Evolutionary conservation across 2,113 vertebrate species (phyloP).

Genomic region (Antennarius striatus): DNA sequence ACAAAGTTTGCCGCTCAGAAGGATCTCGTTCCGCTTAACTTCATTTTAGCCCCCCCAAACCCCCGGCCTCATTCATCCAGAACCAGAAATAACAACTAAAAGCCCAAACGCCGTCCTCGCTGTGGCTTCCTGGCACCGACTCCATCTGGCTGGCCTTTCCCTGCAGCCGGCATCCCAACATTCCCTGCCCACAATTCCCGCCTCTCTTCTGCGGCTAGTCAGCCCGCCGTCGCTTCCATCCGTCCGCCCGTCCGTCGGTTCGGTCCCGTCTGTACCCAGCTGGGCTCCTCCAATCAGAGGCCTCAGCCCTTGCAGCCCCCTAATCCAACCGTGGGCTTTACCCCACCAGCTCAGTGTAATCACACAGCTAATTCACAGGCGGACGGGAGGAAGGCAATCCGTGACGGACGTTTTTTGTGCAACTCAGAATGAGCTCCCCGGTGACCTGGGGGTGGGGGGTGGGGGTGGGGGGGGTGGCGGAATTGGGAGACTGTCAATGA

Average conservation of each 20-base stretch:
- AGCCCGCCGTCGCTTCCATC: constrained; percentile 46
- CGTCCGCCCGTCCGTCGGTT: constrained; percentile 32
- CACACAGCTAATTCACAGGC: constrained; percentile 79
- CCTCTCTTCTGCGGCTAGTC: constrained; percentile 62
- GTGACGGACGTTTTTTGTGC: constrained; percentile 82
- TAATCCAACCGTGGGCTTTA: constrained; percentile 75
- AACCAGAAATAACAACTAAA: constrained; percentile 71
- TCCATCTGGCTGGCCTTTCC: constrained; percentile 75
- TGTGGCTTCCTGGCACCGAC: constrained; percentile 61
- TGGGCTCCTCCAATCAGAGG: constrained; percentile 71
- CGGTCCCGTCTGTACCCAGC: constrained; percentile 60
- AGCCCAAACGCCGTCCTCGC: constrained; percentile 59
- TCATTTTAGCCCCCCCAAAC: constrained; percentile 57
- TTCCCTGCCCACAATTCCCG: constrained; percentile 45
- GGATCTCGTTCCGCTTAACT: constrained; percentile 65
- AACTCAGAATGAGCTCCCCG: constrained; percentile 77
- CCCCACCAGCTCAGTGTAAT: constrained; percentile 79
- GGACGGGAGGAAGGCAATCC: constrained; percentile 78
- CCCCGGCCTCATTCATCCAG: constrained; percentile 59
- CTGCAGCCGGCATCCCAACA: constrained; percentile 67
- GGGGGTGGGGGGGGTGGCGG: neutral
- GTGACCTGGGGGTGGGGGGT: constrained; percentile 70
- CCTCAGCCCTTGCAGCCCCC: constrained; percentile 62
- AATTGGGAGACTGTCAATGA: constrained; percentile 64
- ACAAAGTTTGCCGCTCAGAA: constrained; percentile 59